phyloP scores from a whole-genome alignment of 1,140 invertebrate genomes.

The Diorhabda sublineata region DNA sequence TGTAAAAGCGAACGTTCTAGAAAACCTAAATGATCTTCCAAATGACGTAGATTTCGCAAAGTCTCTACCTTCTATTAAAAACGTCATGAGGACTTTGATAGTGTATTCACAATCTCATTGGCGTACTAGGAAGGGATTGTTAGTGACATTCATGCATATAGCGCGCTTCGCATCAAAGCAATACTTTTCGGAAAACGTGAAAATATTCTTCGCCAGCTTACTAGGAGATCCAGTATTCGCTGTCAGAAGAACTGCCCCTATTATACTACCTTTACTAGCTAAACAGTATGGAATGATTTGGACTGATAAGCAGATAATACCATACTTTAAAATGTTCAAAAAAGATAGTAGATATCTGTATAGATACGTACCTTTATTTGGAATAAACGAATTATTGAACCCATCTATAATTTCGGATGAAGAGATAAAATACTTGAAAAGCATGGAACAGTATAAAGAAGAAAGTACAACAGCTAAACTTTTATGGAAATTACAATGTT shows the following conservation, averaged over 20 bases:
- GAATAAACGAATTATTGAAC: conserved; percentile 39
- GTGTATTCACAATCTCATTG: conserved; percentile 34
- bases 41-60: conserved; percentile 27
- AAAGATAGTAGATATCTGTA: conserved; percentile 35
- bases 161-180: conserved; percentile 32
- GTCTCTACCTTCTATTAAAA: conserved; percentile 28
- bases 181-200: conserved; percentile 39
- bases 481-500: conserved; percentile 26
- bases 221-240: conserved; percentile 38
- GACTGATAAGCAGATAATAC: conserved; percentile 32
- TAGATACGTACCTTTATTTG: conserved; percentile 37
- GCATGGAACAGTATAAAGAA: conserved; percentile 19
- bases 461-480: conserved; percentile 19
- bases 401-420: conserved; percentile 27
- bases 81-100: conserved; percentile 32
- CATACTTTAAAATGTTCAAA: conserved; percentile 30
- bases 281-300: conserved; percentile 41
- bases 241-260: conserved; percentile 36
- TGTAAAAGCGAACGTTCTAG: conserved; percentile 38
- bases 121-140: conserved; percentile 38
- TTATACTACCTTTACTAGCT: conserved; percentile 39
- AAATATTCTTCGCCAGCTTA: conserved; percentile 37
- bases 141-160: conserved; percentile 39
- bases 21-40: conserved; percentile 34
- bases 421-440: conserved; percentile 22